A percentile compares a stretch with the other conserved stretches of the same genome.
These are phyloP conservation scores for Ectobius pallidus DNA, from an alignment of 2,888 invertebrate species.

Conservation along the genomic window DNA sequence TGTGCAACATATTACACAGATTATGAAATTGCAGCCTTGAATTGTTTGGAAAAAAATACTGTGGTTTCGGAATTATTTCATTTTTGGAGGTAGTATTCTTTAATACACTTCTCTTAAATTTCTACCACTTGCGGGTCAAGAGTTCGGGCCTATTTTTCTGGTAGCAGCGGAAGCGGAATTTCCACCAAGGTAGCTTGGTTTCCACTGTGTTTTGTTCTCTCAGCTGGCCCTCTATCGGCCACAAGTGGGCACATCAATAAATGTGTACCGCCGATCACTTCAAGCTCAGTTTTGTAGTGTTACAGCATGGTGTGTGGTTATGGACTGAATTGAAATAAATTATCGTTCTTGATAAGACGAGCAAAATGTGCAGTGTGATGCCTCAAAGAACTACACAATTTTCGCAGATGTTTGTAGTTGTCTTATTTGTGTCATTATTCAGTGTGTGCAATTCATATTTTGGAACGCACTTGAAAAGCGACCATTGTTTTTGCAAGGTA, in stretches of 20 bases:
- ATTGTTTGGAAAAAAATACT: too few species aligned
- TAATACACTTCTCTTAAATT: too few species aligned
- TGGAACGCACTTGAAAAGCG: conserved; percentile 31
- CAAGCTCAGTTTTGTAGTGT: not conserved
- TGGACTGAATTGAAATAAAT: not conserved
- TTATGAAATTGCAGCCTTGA: too few species aligned
- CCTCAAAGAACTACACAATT: not conserved
- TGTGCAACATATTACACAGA: too few species aligned
- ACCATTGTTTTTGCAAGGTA: conserved; percentile 43
- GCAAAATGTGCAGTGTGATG: not conserved
- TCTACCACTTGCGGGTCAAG: too few species aligned
- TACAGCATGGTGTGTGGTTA: not conserved
- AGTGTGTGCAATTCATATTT: conserved; percentile 33
- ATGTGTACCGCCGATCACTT: not conserved
- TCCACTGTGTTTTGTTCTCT: too few species aligned
- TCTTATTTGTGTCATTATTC: conserved; percentile 32
- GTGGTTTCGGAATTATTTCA: too few species aligned
- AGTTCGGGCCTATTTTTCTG: too few species aligned
- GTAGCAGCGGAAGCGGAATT: too few species aligned
- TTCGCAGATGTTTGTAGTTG: not conserved
- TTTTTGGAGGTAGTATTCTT: too few species aligned
- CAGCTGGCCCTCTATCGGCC: too few species aligned
- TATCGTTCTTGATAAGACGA: not conserved
- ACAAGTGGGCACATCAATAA: conserved; percentile 4
- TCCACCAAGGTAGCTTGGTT: too few species aligned